Percentiles rank a stretch among this genome's conserved stretches.
Evolutionary conservation across 2,888 invertebrate species (phyloP).

Genomic region (Arge pagana): DNA sequence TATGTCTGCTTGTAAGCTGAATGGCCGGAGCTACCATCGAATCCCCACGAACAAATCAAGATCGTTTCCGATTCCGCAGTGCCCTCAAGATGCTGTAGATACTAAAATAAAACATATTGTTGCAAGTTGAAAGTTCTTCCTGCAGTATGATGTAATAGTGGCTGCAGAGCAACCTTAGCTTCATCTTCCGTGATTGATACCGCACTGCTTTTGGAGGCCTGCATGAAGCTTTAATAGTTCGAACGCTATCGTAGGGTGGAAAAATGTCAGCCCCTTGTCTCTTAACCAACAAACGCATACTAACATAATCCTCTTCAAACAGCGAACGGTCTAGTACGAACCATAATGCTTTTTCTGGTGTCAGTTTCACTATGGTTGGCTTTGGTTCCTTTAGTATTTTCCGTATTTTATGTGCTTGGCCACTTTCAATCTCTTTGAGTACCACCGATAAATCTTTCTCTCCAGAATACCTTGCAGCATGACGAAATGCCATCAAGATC

Average conservation of each 20-base stretch:
- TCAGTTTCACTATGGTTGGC: slow-evolving; percentile 2
- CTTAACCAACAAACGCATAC: background rate
- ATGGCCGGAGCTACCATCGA: too few relatives aligned
- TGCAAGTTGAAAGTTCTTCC: slow-evolving; percentile 2
- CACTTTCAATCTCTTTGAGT: background rate
- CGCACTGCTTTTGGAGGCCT: slow-evolving; percentile 6
- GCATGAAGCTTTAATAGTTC: background rate
- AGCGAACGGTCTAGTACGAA: slow-evolving; percentile 8
- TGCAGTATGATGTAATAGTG: slow-evolving; percentile 3
- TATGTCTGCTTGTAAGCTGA: slow-evolving; percentile 14
- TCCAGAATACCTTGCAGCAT: slow-evolving; percentile 12
- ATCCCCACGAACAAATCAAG: slow-evolving; percentile 8
- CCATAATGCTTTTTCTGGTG: slow-evolving; percentile 4
- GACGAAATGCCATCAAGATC: slow-evolving; percentile 10
- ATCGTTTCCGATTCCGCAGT: background rate
- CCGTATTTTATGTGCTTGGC: background rate
- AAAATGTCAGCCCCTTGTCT: slow-evolving; percentile 13
- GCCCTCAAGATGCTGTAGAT: background rate
- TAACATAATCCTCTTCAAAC: slow-evolving; percentile 5
- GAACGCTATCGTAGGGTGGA: slow-evolving; percentile 1
- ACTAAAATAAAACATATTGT: background rate
- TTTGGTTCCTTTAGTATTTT: slow-evolving; percentile 3
- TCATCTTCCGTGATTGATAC: background rate
- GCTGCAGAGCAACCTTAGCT: background rate
- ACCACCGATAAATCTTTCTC: slow-evolving; percentile 2